Evolutionary conservation across 1,140 invertebrate genomes (phyloP).

Genomic region (Caenorhabditis tropicalis): DNA sequence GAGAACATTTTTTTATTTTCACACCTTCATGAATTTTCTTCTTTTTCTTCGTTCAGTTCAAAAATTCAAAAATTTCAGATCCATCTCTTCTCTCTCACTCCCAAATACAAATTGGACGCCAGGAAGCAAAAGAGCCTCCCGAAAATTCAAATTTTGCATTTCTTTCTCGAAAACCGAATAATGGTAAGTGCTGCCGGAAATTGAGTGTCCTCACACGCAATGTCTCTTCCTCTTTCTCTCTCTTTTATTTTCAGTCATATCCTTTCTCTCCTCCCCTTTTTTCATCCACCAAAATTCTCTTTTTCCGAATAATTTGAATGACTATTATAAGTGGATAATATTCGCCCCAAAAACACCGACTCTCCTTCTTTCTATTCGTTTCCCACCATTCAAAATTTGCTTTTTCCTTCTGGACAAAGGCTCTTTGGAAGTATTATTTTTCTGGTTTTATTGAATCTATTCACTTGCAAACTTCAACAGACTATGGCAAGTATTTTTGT

Average conservation of each 20-base stretch:
- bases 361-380: not conserved
- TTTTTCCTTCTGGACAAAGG: too few relatives aligned
- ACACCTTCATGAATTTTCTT: not conserved
- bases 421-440: not conserved
- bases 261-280: not conserved
- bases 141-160: slow-evolving; percentile 7
- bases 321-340: slow-evolving; percentile 42
- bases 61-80: too few relatives aligned
- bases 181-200: slow-evolving; percentile 38
- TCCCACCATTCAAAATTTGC: not conserved
- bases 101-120: not conserved
- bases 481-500: slow-evolving; percentile 17
- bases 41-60: too few relatives aligned
- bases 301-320: slow-evolving; percentile 22
- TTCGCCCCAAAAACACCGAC: not conserved
- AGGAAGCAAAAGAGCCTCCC: not conserved
- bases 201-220: slow-evolving; percentile 36
- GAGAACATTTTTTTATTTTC: not conserved
- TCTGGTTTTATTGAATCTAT: slow-evolving; percentile 1
- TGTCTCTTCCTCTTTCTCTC: not conserved
- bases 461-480: not conserved
- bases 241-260: slow-evolving; percentile 14
- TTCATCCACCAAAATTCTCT: not conserved
- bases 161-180: slow-evolving; percentile 1
- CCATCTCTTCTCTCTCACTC: too few relatives aligned